These are phyloP conservation scores for Allygus modestus DNA, from an alignment of 2,888 invertebrate genomes.

Conservation along the genomic window DNA sequence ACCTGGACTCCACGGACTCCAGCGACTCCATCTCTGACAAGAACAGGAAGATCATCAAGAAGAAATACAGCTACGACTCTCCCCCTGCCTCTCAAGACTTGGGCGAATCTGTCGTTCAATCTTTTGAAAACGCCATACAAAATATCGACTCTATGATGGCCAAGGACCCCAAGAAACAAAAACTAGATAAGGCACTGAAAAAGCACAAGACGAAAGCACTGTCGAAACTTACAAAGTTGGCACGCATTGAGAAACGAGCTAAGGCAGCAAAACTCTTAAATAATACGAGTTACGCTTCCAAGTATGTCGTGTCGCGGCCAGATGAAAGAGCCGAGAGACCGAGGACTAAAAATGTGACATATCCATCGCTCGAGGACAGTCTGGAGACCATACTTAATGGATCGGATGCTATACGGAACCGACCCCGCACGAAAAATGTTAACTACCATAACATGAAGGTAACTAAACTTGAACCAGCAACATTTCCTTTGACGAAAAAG, in stretches of 20 bases:
- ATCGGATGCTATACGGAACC: conserved; percentile 64
- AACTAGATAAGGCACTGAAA: conserved; percentile 61
- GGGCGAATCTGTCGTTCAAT: conserved; percentile 64
- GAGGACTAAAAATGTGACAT: conserved; percentile 60
- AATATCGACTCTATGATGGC: conserved; percentile 66
- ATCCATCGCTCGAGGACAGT: conserved; percentile 70
- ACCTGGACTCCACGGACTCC: conserved; percentile 63
- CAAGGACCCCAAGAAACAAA: conserved; percentile 66
- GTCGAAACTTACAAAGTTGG: conserved; percentile 61
- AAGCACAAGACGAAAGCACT: conserved; percentile 67
- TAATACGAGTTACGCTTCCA: conserved; percentile 67
- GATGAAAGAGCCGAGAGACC: conserved; percentile 57
- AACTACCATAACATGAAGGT: conserved; percentile 78
- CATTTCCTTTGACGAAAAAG: conserved; percentile 75
- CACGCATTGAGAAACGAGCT: conserved; percentile 64
- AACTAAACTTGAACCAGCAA: conserved; percentile 77
- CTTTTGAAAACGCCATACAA: conserved; percentile 66
- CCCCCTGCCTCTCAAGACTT: conserved; percentile 48
- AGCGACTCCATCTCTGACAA: conserved; percentile 60
- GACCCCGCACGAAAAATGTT: conserved; percentile 82
- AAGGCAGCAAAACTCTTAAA: conserved; percentile 68
- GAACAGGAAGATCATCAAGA: conserved; percentile 54
- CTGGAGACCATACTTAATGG: conserved; percentile 69
- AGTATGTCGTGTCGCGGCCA: conserved; percentile 67
- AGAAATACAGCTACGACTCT: conserved; percentile 58